Conservation (phyloP, 2,113 vertebrate species). For the Pseudopodoces humilis region DNA sequence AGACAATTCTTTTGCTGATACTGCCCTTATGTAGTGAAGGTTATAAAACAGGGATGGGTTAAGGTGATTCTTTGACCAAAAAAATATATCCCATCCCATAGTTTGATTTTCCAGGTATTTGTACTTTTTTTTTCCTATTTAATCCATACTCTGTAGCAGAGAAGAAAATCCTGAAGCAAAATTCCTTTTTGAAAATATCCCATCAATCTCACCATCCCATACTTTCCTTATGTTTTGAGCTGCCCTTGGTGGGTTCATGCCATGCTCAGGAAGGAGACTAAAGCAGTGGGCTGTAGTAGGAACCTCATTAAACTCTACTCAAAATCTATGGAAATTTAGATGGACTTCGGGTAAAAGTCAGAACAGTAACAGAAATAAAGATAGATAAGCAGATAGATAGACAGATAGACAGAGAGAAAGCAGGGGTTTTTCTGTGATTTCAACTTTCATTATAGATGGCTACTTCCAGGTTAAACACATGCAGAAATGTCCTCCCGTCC, state of each 20-base stretch:
- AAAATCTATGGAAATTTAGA: not conserved
- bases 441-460: not conserved
- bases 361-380: not conserved
- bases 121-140: not conserved
- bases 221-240: not conserved
- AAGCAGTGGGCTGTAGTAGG: not conserved
- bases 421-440: not conserved
- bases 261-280: not conserved
- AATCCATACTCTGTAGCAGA: not conserved
- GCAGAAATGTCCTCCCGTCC: not conserved
- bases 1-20: not conserved
- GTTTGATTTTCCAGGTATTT: not conserved
- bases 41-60: not conserved
- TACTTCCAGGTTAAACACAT: not conserved
- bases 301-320: not conserved
- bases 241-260: not conserved
- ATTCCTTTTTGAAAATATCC: not conserved
- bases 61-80: not conserved
- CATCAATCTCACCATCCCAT: not conserved
- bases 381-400: not conserved
- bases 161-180: not conserved
- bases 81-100: not conserved
- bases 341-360: not conserved
- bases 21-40: not conserved
- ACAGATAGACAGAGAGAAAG: not conserved